Base-by-base conservation (phyloP, 2,888 invertebrate species). In the Belgica antarctica region DNA sequence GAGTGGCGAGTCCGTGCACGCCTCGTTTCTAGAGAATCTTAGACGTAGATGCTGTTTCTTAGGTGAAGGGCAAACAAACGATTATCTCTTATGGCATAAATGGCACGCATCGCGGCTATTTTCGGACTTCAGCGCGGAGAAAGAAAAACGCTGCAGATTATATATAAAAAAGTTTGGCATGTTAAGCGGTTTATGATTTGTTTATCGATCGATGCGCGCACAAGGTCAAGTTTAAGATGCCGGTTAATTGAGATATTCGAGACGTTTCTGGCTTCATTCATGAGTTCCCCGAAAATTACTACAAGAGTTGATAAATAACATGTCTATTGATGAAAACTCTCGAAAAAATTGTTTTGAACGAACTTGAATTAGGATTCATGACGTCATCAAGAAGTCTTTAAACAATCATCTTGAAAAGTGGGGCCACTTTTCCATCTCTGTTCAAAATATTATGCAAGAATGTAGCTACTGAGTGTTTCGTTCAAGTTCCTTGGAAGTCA, bases 111-210 rank as follows among this genome's bases (percentile, higher is more conserved):
- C 46, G 4, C n/a, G 5, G 8, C 15, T 52, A 52, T 52, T 52
- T 52, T 52, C 22, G 22, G 4, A 1, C 52, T 22, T 7, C 17
- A 12, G 7, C 15, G 41, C 7, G 15, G 3, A 12, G 41, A 3
- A 41, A 41, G 4, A n/a, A n/a, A n/a, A 10, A 12, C 15, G 10
- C 41, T 41, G 15, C 7, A 41, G 41, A 41, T 41, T 22, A 22
- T 22, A 12, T n/a, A n/a, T n/a, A n/a, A n/a, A n/a, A 52, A 52
- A 5, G 17, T 41, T 22, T 10, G 59, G n/a, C 7, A 59, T 59
- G 25, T 68, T 68, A 68, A 68, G 68, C 47, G 1, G 57, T 68
- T 68, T 65, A 65, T 47, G 65, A 65, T 65, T 65, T 68, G 68
- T 68, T 68, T 68, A 68, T 4, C 57, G 25, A 57, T n/a, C n/a